Conservation (phyloP, 2,113 vertebrate species). For the Oncorhynchus tshawytscha region DNA sequence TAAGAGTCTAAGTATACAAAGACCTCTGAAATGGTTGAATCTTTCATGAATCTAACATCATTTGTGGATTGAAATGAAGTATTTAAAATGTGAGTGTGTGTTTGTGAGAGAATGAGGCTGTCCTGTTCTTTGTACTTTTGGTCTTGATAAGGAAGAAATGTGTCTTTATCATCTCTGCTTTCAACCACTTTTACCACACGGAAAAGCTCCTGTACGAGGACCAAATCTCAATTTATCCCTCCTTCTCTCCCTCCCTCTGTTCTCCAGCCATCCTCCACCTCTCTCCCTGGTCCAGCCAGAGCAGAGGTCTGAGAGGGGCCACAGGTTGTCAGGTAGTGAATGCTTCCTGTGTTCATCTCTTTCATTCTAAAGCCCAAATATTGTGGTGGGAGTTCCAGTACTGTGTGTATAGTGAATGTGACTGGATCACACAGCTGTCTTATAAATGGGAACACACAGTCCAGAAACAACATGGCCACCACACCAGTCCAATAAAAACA, state of each 20-base stretch:
- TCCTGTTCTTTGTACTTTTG: not conserved
- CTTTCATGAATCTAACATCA: no score
- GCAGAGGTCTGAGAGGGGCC: not conserved
- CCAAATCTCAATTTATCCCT: not conserved
- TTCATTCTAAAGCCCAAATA: constrained; percentile 7
- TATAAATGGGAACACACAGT: not conserved
- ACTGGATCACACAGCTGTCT: not conserved
- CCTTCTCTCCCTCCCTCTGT: not conserved
- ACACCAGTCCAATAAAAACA: constrained; percentile 2
- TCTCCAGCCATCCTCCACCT: not conserved
- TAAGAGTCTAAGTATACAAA: no score
- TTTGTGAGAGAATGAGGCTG: no score
- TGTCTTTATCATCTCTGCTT: no score
- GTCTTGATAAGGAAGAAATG: not conserved
- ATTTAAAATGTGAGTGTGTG: no score
- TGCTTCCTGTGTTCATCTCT: constrained; percentile 4
- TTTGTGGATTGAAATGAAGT: no score
- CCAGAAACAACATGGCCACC: not conserved
- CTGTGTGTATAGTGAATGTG: no score
- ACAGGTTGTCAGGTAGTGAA: not conserved
- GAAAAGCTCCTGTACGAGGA: not conserved
- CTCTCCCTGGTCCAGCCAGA: not conserved
- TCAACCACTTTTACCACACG: not conserved
- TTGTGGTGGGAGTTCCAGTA: not conserved
- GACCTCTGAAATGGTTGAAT: no score